Base-by-base conservation (phyloP, 2,888 invertebrate genomes). In the Oscheius sp. region DNA sequence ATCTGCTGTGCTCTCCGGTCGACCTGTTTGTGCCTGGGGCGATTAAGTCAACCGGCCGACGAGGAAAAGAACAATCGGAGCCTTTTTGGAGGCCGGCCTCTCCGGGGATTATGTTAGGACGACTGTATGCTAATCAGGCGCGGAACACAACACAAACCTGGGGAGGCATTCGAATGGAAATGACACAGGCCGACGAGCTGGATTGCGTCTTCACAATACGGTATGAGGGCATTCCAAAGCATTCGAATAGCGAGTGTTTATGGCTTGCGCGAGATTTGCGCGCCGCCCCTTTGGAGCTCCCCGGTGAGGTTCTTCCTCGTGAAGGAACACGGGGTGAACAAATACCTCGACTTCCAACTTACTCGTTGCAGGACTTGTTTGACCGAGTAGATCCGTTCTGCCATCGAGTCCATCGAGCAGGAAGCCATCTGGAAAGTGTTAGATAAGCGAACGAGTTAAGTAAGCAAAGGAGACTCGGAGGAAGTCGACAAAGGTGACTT, bases 321-420 rank as follows among this genome's bases (percentile, higher is more conserved):
- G 29, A 29, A 20, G 5, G 48, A 25, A 25, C 27, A 12, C 15
- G 52, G n/a, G 52, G 29, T 52, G 52, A 29, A 52, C 52, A 52
- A 52, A 52, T 52, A 52, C 25, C 52, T 42, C 15, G 42, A 42
- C 15, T n/a, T 15, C n/a, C 15, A 20, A 48, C 64, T 17, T 20
- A 74, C 74, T 52, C 70, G 55, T 29, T 64, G 53, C 12, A 74
- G 69, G 58, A 74, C 69, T 57, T 74, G 74, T 50, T 66, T 61
- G 37, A 74, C 64, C n/a, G 69, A 70, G 67, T 73, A 74, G 48
- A 74, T 72, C 4, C 74, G 53, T 33, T 70, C 65, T 27, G 67
- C 12, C 48, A 42, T 27, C 6, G 42, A 61, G 29, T 61, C 61
- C 61, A 61, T 61, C 12, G 61, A 61, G 29, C 45, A 61, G 45